Evolutionary conservation across 2,113 vertebrate genomes (phyloP).

Genomic region (Tretioscincus oriximinensis): DNA sequence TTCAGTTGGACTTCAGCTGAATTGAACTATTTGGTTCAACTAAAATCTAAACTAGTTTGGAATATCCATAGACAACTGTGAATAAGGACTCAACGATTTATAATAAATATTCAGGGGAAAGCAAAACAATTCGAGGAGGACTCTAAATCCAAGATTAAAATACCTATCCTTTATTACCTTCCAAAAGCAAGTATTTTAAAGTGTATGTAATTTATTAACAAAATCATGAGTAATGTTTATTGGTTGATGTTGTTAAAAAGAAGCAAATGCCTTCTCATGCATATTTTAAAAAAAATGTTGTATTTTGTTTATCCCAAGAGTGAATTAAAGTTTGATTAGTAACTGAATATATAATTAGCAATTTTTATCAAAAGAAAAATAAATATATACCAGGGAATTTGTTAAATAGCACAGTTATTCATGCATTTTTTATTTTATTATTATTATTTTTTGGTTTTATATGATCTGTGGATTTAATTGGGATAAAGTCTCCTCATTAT

Average conservation of each 20-base stretch:
- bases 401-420: neutral
- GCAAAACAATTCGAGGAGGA: neutral
- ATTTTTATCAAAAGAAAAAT: conserved; percentile 7
- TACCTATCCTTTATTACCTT: neutral
- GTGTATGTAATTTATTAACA: neutral
- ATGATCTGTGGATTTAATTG: neutral
- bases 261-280: neutral
- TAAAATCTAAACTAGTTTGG: too few species aligned
- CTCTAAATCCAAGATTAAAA: neutral
- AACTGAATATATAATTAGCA: conserved; percentile 16
- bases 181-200: conserved; percentile 10
- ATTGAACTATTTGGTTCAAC: too few species aligned
- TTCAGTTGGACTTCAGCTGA: too few species aligned
- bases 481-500: neutral
- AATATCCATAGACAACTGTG: neutral
- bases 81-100: too few species aligned
- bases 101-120: too few species aligned
- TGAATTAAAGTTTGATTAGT: conserved; percentile 3
- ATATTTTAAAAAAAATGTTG: neutral
- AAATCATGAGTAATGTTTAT: neutral
- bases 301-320: conserved; percentile 3
- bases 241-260: neutral
- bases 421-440: neutral
- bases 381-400: neutral
- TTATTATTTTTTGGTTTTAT: conserved; percentile 9